These are phyloP conservation scores for Stenoptilia bipunctidactyla DNA, from an alignment of 2,888 invertebrate species.

Conservation along the genomic window DNA sequence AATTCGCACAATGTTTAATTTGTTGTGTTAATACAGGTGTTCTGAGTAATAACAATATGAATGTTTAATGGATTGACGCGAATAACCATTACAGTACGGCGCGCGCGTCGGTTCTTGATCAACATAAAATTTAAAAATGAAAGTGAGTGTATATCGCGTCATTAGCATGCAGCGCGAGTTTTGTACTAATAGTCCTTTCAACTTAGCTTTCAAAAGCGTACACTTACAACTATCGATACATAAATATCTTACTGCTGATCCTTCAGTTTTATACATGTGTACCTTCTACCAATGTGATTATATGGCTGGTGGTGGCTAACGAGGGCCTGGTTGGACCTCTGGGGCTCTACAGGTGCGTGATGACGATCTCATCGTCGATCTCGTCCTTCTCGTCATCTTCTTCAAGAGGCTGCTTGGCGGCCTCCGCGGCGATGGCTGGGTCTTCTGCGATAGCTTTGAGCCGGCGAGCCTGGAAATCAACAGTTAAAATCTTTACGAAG, in stretches of 20 bases:
- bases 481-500: no score
- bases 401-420: constrained; percentile 77
- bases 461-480: constrained; percentile 72
- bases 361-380: constrained; percentile 89
- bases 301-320: neutral
- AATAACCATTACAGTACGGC: no score
- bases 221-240: neutral
- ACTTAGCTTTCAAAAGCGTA: neutral
- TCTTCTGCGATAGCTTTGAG: constrained; percentile 80
- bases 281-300: neutral
- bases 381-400: constrained; percentile 91
- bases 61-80: no score
- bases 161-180: neutral
- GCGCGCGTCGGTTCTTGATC: no score
- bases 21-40: no score
- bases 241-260: neutral
- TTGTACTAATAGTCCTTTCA: neutral
- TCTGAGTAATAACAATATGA: no score
- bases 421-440: constrained; percentile 73
- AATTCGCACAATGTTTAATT: no score
- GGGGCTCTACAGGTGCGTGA: constrained; percentile 83
- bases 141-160: no score
- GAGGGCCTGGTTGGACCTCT: neutral
- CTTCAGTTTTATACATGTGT: neutral
- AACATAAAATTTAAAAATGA: no score